Base-by-base conservation (phyloP, 53 echinoderm and acorn worm species). In the Antedon mediterranea region DNA sequence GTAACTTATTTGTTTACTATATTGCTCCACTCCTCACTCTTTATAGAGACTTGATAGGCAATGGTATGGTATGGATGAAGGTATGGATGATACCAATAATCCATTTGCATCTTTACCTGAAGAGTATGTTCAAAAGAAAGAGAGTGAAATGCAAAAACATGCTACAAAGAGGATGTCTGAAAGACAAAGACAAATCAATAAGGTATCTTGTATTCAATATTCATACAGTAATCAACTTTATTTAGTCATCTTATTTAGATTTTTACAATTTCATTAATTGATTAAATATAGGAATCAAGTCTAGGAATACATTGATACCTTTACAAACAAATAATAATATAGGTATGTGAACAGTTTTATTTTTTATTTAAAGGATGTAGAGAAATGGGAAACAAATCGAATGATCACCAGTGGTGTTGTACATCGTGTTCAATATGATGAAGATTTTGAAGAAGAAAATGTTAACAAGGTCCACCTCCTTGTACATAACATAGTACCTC, bases 401-500 rank as follows among this genome's bases (percentile, higher is more conserved):
- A 88, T 98, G 92, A 77, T 98, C 42, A 98, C 98, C 34, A 98
- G 98, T 73, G 98, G 98, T 30, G 98, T 98, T 0, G 98, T 98
- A 33, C 88, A 89, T 72, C 71, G 84, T 43, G 86, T 98, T 20
- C 88, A 98, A 29, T 92, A 88, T 74, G 98, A 98, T 20, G 98
- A 92, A 20, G 98, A 90, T 29, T 88, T 98, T 73, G 98, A 93
- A 77, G 98, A 92, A 43, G 98, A 92, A 27, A 92, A 83, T 28
- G 90, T 92, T 0, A 89, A 89, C 29, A 90, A 86, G 43, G 85
- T 92, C 0, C 98, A 98, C 77, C 81, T 98, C 0, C 81, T 98
- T 23, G 92, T 98, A 29, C 92, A 98, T 72, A 98, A 98, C 83
- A 86, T 98, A 13, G 92, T 98, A 0, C 98, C 98, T 29, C 98